Base-by-base conservation (phyloP, 2,113 vertebrate genomes). In the Nymphicus hollandicus region DNA sequence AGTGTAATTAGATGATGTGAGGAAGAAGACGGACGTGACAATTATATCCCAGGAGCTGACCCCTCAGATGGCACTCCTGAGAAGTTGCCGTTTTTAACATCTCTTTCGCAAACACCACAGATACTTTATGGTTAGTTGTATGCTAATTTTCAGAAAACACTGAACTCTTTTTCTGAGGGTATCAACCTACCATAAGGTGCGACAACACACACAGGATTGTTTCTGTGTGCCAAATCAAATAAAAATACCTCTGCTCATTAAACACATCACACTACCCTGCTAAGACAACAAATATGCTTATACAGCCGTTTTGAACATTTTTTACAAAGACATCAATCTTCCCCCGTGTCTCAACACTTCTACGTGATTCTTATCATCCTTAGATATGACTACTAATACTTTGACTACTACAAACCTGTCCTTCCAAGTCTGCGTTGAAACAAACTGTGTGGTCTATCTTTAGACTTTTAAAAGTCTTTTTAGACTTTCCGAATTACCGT, bases 61-160 rank as follows among this genome's bases (percentile, higher is more conserved):
- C 79, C 33, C 79, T 64, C 81, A 68, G 17, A n/a, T 15, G 11
- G 37, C 44, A 39, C 17, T 89, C 65, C 61, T n/a, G 37, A 17
- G 28, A 88, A 2, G 2, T 0, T 61, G 53, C 33, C 39, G 9
- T 35, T 82, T 50, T 31, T 53, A 72, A 82, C 0, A 0, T 37
- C 11, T 35, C 17, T 49, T 71, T 72, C 0, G 0, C 5, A 6
- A 78, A 43, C 31, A 50, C 17, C 18, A 33, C 0, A 35, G 23
- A 17, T 33, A 69, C 12, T 56, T 77, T 8, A 66, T 7, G 8
- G 14, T 37, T 47, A 89, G 12, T 50, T 66, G 52, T 0, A 77
- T 18, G 7, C 35, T n/a, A 4, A 27, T 19, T 84, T 72, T 47
- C 73, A 71, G 66, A 43, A 66, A 78, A 49, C 13, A 73, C 1